phyloP scores from a whole-genome alignment of 2,797 vertebrate genomes.

The Carapus acus region DNA sequence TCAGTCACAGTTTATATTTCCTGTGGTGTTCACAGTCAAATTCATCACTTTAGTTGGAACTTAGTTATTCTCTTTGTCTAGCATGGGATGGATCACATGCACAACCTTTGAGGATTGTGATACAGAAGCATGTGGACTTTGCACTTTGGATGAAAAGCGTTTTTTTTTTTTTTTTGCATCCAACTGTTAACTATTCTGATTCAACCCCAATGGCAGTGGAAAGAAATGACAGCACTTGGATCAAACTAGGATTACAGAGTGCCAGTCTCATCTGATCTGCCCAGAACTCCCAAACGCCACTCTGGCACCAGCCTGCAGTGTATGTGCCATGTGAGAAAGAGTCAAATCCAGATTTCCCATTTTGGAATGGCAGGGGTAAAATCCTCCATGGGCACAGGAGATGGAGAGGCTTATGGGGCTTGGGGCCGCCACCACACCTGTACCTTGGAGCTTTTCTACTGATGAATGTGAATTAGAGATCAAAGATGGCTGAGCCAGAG shows the following conservation, averaged over 20 bases:
- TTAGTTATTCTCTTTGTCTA: no score
- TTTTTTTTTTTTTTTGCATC: conserved; percentile 4
- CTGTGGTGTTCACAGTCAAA: no score
- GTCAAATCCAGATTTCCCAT: conserved; percentile 4
- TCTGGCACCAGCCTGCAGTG: conserved; percentile 7
- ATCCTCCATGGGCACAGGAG: conserved; percentile 37
- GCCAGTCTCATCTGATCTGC: conserved; percentile 3
- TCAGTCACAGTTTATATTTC: no score
- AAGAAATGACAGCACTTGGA: conserved; percentile 15
- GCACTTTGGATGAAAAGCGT: neutral
- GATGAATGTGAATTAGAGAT: conserved; percentile 47
- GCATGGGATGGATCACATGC: no score
- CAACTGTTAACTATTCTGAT: conserved; percentile 11
- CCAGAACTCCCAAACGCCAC: conserved; percentile 20
- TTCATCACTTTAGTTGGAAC: no score
- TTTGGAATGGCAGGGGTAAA: conserved; percentile 31
- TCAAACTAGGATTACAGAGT: conserved; percentile 17
- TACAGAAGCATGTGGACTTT: no score
- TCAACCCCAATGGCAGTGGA: neutral
- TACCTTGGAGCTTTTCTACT: conserved; percentile 26
- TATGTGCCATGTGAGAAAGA: conserved; percentile 15
- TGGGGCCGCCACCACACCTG: conserved; percentile 39
- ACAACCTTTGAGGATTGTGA: no score
- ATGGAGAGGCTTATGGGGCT: conserved; percentile 39
- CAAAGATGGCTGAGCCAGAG: conserved; percentile 30